Evolutionary conservation across 2,113 vertebrate species (phyloP), one percentile per base, ranked within the genome.

Genomic region (Emydura subglobosa): DNA sequence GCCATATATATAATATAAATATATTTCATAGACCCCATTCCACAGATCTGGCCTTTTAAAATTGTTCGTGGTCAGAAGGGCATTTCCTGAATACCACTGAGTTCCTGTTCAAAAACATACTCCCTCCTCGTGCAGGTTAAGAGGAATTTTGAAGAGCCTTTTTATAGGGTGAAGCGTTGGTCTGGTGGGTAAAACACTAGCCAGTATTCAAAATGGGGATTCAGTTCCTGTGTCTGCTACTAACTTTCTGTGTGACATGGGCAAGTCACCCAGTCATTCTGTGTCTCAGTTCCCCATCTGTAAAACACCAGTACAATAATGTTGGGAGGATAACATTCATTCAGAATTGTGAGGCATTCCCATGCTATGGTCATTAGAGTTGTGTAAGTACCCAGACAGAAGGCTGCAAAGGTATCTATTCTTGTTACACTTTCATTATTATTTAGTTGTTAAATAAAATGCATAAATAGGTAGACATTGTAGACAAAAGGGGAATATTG

Each of bases 301-400:
- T 74, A 76, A 76, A 76, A 78, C 27, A 13, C 4, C 12, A 47
- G 25, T 27, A 47, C 42, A 78, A 42, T 42, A 78, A 42, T 0
- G 0, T 1, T 76, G 72, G 11, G 79, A 72, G 53, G 27, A 17
- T n/a, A 50, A n/a, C 16, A 55, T 2, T 39, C 19, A 9, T 47
- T 12, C 0, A 1, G 53, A 42, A 57, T 25, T 72, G 17, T 31
- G 31, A 44, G 44, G 22, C 0, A 4, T 25, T 53, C 8, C 0
- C 50, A 13, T 5, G 5, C 10, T 24, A 53, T 27, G 49, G 47
- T 55, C 68, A 83, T 42, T 3, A 49, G 72, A 47, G 11, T 29
- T 14, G 6, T 44, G 22, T 27, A 29, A 47, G 21, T 1, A 2
- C 24, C 34, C 10, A 83, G 59, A 29, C 42, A 44, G 44, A 29